Evolutionary conservation across 2,888 invertebrate genomes (phyloP).

Genomic region (Ceramica pisi): DNA sequence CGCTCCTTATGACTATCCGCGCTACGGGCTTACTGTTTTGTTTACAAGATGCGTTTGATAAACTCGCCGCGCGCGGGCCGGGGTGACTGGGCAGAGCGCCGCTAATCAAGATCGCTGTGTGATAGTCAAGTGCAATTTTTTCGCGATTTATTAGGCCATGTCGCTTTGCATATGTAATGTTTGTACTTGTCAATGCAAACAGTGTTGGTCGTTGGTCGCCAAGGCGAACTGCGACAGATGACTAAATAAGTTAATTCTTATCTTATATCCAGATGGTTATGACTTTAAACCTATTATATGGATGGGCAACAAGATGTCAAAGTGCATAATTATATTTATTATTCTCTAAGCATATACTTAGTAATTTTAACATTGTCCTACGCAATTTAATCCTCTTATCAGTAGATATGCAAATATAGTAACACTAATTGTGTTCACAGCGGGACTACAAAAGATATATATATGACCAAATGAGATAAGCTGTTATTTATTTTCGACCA

Average conservation of each 20-base stretch:
- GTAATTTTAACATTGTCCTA: background rate
- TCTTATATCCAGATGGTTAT: conserved; percentile 40
- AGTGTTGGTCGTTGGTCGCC: conserved; percentile 40
- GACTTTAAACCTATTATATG: conserved; percentile 24
- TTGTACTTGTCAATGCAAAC: conserved; percentile 56
- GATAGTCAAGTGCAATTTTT: conserved; percentile 61
- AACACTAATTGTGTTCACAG: conserved; percentile 28
- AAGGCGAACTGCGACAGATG: conserved; percentile 51
- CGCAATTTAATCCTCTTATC: conserved; percentile 24
- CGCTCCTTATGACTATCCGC: conserved; percentile 76
- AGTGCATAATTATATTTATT: conserved; percentile 12
- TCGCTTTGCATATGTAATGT: conserved; percentile 50
- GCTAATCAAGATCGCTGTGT: conserved; percentile 60
- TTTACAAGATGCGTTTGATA: conserved; percentile 76
- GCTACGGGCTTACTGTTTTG: conserved; percentile 79
- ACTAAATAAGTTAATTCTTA: conserved; percentile 50
- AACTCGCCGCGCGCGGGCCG: conserved; percentile 38
- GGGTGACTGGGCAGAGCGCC: conserved; percentile 46
- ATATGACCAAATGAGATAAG: conserved; percentile 24
- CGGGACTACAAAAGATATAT: conserved; percentile 7
- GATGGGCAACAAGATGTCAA: conserved; percentile 28
- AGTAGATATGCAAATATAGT: conserved; percentile 17
- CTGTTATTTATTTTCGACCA: conserved; percentile 9
- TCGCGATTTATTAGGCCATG: conserved; percentile 60
- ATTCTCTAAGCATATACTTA: conserved; percentile 8